Conservation (phyloP, 2,888 invertebrate genomes). For the Heterodera filipjevi region DNA sequence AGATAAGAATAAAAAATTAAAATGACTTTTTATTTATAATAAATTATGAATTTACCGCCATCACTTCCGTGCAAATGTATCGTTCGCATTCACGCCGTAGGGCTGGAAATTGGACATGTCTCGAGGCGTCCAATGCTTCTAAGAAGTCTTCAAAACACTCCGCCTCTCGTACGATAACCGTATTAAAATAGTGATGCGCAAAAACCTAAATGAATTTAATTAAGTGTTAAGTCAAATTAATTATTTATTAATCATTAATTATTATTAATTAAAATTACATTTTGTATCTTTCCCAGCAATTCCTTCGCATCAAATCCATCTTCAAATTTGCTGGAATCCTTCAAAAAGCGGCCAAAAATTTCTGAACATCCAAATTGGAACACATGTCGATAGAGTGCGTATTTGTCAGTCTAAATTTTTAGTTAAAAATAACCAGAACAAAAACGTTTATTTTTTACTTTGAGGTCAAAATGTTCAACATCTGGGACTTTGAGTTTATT, state of each 20-base stretch:
- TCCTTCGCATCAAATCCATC: slow-evolving; percentile 27
- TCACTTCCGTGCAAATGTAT: slow-evolving; percentile 59
- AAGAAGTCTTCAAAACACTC: slow-evolving; percentile 60
- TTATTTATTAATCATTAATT: slow-evolving; percentile 23
- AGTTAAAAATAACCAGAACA: slow-evolving; percentile 23
- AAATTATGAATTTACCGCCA: slow-evolving; percentile 47
- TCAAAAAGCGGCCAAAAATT: slow-evolving; percentile 29
- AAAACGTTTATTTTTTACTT: slow-evolving; percentile 10
- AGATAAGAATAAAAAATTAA: too few relatives aligned
- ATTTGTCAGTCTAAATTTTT: slow-evolving; percentile 43
- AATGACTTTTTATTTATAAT: slow-evolving; percentile 22
- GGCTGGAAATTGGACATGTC: slow-evolving; percentile 55
- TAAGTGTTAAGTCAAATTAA: neutral
- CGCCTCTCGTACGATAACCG: slow-evolving; percentile 53
- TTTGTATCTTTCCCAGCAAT: slow-evolving; percentile 37
- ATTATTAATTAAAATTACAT: slow-evolving; percentile 28
- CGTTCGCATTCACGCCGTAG: slow-evolving; percentile 58
- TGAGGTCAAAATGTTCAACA: slow-evolving; percentile 42
- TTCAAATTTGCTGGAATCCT: neutral
- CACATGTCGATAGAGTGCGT: slow-evolving; percentile 54
- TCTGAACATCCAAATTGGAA: slow-evolving; percentile 50
- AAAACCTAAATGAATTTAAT: slow-evolving; percentile 50
- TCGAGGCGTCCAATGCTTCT: slow-evolving; percentile 54
- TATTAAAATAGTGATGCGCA: slow-evolving; percentile 59
- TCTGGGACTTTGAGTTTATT: slow-evolving; percentile 42